Evolutionary conservation across 37 sponge, comb jelly and placozoan species (phyloP).

Genomic region (Hexactinellida sp.): DNA sequence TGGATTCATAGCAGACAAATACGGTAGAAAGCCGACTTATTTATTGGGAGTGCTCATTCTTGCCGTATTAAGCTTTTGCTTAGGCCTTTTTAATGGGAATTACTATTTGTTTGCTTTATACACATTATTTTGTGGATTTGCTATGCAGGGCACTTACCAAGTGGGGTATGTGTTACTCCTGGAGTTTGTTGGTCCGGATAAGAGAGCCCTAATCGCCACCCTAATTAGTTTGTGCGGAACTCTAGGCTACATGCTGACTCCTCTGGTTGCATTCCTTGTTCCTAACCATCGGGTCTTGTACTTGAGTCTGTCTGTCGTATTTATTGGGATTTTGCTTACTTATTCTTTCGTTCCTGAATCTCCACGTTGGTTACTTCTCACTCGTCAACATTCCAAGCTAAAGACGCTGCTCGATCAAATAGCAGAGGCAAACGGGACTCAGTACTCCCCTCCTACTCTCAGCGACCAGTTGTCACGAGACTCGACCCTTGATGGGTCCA

Average conservation of each 20-base stretch:
- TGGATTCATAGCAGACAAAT: neutral
- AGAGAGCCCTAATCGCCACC: neutral
- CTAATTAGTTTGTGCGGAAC: neutral
- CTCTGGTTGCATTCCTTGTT: neutral
- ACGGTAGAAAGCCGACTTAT: neutral
- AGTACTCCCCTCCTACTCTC: neutral
- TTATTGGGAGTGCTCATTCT: neutral
- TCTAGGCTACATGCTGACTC: neutral
- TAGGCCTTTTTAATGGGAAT: neutral
- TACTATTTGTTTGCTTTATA: neutral
- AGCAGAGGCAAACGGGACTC: neutral
- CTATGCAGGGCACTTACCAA: conserved; percentile 11
- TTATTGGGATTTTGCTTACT: neutral
- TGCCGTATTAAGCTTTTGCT: neutral
- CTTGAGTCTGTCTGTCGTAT: neutral
- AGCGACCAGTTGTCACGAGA: neutral
- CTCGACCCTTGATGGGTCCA: neutral
- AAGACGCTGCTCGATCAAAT: neutral
- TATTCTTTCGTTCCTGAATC: neutral
- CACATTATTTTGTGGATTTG: neutral
- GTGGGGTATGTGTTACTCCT: neutral
- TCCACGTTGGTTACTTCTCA: neutral
- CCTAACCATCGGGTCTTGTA: neutral
- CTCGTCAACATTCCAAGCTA: neutral
- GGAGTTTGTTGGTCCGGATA: neutral